Conservation (phyloP, 2,797 vertebrate genomes). For the Bovichtus variegatus region DNA sequence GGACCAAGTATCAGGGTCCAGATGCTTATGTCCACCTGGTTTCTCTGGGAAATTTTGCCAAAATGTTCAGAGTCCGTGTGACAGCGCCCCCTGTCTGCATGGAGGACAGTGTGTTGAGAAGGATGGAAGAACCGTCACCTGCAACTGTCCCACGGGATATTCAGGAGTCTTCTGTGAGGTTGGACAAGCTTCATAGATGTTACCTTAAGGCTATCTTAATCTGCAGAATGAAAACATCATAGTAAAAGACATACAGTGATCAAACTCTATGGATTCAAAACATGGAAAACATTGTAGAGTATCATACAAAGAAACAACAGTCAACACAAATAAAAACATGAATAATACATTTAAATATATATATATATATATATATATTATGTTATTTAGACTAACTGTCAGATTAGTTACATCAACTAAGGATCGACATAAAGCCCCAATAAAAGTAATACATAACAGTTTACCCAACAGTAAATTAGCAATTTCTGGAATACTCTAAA, state of each 20-base stretch:
- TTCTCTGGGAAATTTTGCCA: conserved; percentile 85
- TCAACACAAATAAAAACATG: background rate
- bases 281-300: background rate
- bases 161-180: conserved; percentile 86
- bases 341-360: background rate
- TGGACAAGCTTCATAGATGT: conserved; percentile 20
- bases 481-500: background rate
- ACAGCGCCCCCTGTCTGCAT: conserved; percentile 83
- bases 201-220: background rate
- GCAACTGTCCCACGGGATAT: conserved; percentile 82
- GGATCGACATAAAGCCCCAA: too few species aligned
- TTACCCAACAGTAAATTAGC: background rate
- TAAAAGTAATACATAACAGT: background rate
- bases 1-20: conserved; percentile 74
- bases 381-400: too few species aligned
- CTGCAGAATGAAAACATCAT: background rate
- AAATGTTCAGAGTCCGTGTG: conserved; percentile 68
- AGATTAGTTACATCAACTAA: too few species aligned
- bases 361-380: too few species aligned
- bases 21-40: conserved; percentile 80
- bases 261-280: background rate
- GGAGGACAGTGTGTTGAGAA: conserved; percentile 82
- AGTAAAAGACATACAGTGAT: background rate
- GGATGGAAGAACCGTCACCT: conserved; percentile 60
- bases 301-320: background rate